Evolutionary conservation across 2,888 invertebrate species (phyloP), one percentile per base, ranked within the genome.

Genomic region (Dysmachus trigonus): DNA sequence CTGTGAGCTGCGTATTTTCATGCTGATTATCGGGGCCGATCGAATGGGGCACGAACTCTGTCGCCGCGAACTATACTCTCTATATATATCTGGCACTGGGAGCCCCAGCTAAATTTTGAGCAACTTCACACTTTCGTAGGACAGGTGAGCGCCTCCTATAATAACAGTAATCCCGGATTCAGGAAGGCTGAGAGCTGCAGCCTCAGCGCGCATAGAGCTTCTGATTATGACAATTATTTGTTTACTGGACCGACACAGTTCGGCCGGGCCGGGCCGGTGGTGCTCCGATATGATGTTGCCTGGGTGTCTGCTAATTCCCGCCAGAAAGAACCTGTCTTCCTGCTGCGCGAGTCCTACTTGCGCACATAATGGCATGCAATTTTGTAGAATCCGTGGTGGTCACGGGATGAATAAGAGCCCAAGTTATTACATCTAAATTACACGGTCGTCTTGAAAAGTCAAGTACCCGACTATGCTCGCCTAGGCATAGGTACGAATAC

Each of bases 201-300:
- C 13, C 27, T 13, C 6, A 18, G 18, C 35, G 41, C 30, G 62
- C 72, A 81, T 83, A 83, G 83, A 83, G 72, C 72, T 83, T 83
- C 83, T 83, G 83, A 83, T 83, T 83, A 83, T 83, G 83, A 72
- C 83, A 83, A 85, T 74, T 85, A 85, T 85, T 74, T 85, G 74
- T 85, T 74, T 85, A 85, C 76, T 22, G 53, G 74, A 47, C 62
- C 62, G 27, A 6, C 18, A 18, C 15, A n/a, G 41, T 79, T 38
- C 22, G 35, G 18, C 27, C 62, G 27, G n/a, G n/a, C n/a, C n/a
- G n/a, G n/a, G n/a, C n/a, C n/a, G n/a, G n/a, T n/a, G n/a, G 62
- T 62, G 62, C 22, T 27, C 62, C 62, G 22, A 22, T n/a, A n/a
- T 62, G 15, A 22, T 62, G 74, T 85, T 76, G 85, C 85, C 85